Evolutionary conservation across 37 sponge, comb jelly and placozoan genomes (phyloP).

Genomic region (Halisarca cf. caerulea): DNA sequence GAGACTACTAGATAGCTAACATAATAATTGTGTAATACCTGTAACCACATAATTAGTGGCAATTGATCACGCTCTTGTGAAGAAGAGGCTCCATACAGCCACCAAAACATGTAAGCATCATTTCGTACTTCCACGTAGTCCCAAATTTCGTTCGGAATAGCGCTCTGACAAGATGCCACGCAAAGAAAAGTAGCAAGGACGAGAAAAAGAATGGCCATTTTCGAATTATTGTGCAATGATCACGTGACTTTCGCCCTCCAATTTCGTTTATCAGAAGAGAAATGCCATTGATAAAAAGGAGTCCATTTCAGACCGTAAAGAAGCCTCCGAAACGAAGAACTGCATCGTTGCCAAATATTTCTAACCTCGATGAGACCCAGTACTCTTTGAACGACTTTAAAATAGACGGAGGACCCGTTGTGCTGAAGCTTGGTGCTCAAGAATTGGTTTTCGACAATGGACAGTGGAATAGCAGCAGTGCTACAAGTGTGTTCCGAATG

Average conservation of each 20-base stretch:
- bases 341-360: constrained; percentile 73
- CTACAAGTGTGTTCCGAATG: too few relatives aligned
- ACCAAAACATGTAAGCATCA: constrained; percentile 89
- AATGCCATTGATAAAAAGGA: constrained; percentile 68
- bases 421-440: constrained; percentile 69
- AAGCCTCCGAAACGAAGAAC: constrained; percentile 76
- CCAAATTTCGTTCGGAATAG: constrained; percentile 65
- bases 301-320: constrained; percentile 69
- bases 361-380: constrained; percentile 68
- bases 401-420: constrained; percentile 49
- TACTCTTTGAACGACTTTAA: constrained; percentile 76
- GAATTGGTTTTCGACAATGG: constrained; percentile 80
- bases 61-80: constrained; percentile 15
- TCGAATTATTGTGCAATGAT: neutral
- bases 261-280: neutral
- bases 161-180: neutral
- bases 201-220: neutral
- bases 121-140: constrained; percentile 78
- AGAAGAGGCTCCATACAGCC: constrained; percentile 67
- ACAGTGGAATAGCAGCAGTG: constrained; percentile 48
- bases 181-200: neutral
- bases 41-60: constrained; percentile 88
- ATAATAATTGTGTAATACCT: constrained; percentile 61
- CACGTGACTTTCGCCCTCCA: too few relatives aligned
- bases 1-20: too few relatives aligned